These are phyloP conservation scores for Phyto melanocephala DNA, from an alignment of 2,888 invertebrate species.

Conservation along the genomic window DNA sequence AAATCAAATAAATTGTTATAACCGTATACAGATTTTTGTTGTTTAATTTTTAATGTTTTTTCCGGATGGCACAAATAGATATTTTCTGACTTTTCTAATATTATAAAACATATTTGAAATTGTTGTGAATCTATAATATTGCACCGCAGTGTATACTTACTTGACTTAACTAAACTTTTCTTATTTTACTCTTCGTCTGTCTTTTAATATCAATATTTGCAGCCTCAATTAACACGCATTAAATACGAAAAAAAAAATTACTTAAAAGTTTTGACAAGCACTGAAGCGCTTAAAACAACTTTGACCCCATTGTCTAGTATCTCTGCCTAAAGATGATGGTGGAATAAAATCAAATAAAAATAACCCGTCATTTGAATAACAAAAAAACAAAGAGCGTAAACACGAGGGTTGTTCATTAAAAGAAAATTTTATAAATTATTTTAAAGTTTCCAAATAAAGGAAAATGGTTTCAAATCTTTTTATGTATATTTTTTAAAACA, in stretches of 20 bases:
- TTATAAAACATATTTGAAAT: too few relatives aligned
- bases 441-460: too few relatives aligned
- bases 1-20: too few relatives aligned
- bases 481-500: too few relatives aligned
- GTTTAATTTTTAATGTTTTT: too few relatives aligned
- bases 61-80: too few relatives aligned
- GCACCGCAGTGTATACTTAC: too few relatives aligned
- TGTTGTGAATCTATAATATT: too few relatives aligned
- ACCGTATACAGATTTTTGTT: too few relatives aligned
- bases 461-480: too few relatives aligned
- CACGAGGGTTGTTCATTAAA: conserved; percentile 4
- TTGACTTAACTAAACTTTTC: too few relatives aligned
- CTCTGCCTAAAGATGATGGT: conserved; percentile 13
- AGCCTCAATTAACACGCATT: conserved; percentile 2
- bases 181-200: background rate
- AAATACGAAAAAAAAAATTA: background rate
- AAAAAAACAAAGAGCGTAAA: background rate
- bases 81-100: too few relatives aligned
- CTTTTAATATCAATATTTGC: conserved; percentile 12
- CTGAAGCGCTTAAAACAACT: conserved; percentile 14
- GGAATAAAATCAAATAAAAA: conserved; percentile 3
- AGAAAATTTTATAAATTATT: background rate
- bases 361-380: conserved; percentile 4
- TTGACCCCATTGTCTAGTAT: conserved; percentile 29
- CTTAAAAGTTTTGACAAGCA: background rate